Percentiles rank a stretch among this genome's conserved stretches.
Evolutionary conservation across 2,113 vertebrate genomes (phyloP).

Genomic region (Trochalopteron elliotii): DNA sequence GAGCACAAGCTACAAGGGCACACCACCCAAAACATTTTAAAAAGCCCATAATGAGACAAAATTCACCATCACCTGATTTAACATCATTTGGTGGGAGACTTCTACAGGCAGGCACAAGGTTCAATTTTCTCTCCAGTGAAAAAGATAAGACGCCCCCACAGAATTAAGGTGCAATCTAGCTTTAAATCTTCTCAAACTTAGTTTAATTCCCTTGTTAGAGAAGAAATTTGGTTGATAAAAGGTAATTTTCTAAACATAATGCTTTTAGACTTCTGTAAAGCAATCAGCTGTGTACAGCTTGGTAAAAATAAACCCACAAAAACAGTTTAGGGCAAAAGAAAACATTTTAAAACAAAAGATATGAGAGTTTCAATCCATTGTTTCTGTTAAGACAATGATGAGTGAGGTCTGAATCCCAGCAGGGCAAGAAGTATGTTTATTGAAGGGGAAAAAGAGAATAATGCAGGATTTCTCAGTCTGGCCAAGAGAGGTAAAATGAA

Average conservation of each 20-base stretch:
- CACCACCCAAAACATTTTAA: neutral
- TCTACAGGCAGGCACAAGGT: neutral
- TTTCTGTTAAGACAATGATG: neutral
- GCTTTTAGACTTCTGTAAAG: neutral
- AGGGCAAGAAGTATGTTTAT: neutral
- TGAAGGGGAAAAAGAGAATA: neutral
- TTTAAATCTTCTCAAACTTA: neutral
- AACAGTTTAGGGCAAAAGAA: neutral
- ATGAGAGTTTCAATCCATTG: neutral
- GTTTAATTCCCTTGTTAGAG: neutral
- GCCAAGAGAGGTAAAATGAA: neutral
- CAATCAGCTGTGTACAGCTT: neutral
- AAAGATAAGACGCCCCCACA: neutral
- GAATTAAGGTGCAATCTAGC: neutral
- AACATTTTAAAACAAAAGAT: neutral
- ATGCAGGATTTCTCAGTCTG: neutral
- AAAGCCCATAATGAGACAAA: neutral
- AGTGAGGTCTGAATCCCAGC: neutral
- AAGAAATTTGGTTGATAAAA: neutral
- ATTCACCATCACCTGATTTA: neutral
- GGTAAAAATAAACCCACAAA: neutral
- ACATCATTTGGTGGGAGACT: neutral
- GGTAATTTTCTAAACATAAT: neutral
- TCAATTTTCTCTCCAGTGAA: neutral
- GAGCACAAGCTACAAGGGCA: neutral